A percentile compares a stretch with the other conserved stretches of the same genome.
Conservation (phyloP, 2,797 vertebrate genomes). For the Tragelaphus eurycerus region DNA sequence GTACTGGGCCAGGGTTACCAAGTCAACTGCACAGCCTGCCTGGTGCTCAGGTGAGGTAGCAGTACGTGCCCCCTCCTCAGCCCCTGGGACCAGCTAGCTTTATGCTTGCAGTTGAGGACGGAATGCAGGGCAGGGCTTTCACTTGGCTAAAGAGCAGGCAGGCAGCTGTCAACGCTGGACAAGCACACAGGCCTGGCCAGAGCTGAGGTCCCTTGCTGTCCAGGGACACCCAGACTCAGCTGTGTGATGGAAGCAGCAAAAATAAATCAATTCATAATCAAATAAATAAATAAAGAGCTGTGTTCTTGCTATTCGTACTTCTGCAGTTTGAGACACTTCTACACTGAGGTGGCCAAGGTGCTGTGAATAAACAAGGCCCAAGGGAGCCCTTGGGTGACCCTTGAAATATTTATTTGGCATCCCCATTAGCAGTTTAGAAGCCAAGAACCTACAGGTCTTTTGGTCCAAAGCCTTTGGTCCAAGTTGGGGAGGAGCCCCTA, state of each 20-base stretch:
- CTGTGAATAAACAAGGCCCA: background rate
- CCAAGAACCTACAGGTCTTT: background rate
- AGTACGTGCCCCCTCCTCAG: accelerated
- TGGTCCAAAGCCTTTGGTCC: background rate
- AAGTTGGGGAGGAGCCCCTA: background rate
- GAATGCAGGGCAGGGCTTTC: background rate
- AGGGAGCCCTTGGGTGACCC: conserved; percentile 31
- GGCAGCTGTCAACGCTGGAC: background rate
- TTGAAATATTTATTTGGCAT: conserved; percentile 46
- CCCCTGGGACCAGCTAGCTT: background rate
- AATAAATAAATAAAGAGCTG: conserved; percentile 23
- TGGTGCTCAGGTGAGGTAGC: accelerated
- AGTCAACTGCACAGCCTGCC: background rate
- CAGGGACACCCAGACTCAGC: background rate
- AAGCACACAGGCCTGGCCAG: background rate
- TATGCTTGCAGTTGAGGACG: background rate
- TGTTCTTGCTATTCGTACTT: background rate
- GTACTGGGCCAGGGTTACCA: background rate
- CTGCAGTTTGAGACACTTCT: conserved; percentile 1
- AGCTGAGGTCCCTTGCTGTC: background rate
- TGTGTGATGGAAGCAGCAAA: background rate
- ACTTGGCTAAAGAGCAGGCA: background rate
- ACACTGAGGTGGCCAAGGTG: background rate
- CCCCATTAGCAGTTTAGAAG: background rate
- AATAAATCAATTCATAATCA: background rate